Evolutionary conservation across 1,140 invertebrate genomes (phyloP).

Genomic region (Phenacoccus solenopsis): DNA sequence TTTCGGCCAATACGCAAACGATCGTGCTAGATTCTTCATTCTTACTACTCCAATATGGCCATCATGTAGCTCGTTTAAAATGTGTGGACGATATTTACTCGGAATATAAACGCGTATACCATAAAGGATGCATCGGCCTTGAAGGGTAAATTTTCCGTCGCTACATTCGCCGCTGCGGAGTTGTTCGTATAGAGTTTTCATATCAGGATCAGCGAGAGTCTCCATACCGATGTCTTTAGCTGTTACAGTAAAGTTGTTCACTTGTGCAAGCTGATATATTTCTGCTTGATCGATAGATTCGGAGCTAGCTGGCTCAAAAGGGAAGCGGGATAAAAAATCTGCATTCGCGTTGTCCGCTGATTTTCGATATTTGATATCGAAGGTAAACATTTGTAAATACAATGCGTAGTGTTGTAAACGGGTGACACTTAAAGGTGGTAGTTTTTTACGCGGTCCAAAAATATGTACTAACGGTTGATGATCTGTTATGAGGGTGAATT

Average conservation of each 20-base stretch:
- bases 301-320: neutral
- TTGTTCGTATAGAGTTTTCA: no score
- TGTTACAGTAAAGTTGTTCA: neutral
- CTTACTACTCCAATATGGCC: no score
- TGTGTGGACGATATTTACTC: no score
- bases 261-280: neutral
- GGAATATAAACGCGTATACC: no score
- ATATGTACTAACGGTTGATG: conserved; percentile 38
- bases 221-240: no score
- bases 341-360: conserved; percentile 27
- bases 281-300: neutral
- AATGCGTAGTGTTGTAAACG: conserved; percentile 31
- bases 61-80: no score
- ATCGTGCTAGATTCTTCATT: no score
- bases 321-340: conserved; percentile 30
- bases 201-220: no score
- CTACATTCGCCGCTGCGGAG: no score
- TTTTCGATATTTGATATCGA: conserved; percentile 30
- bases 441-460: conserved; percentile 31
- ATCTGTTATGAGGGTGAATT: conserved; percentile 36
- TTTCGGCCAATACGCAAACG: no score
- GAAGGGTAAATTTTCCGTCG: neutral
- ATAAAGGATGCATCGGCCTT: no score
- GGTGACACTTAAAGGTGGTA: conserved; percentile 28
- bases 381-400: conserved; percentile 32